A percentile compares a stretch with the other conserved stretches of the same genome.
phyloP scores from a whole-genome alignment of 2,797 vertebrate genomes.

The Leucoraja ocellata region DNA sequence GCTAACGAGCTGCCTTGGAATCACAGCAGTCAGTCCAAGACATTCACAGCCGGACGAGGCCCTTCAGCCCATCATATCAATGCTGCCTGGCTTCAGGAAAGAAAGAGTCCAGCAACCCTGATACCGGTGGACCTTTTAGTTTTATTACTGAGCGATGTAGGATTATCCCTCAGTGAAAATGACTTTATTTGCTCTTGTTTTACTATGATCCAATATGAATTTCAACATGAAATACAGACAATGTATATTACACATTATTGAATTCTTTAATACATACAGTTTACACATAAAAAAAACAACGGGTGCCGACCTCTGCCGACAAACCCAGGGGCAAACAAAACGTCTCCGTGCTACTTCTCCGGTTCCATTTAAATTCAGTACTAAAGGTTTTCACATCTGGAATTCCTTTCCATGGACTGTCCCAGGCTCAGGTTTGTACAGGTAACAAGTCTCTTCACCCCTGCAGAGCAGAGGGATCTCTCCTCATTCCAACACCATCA shows the following conservation, averaged over 20 bases:
- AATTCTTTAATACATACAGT: constrained; percentile 34
- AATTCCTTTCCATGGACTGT: not conserved
- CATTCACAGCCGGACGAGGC: too few relatives aligned
- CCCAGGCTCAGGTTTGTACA: not conserved
- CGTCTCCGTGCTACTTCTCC: not conserved
- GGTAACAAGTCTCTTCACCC: too few relatives aligned
- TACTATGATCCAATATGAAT: constrained; percentile 33
- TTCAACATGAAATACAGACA: constrained; percentile 35
- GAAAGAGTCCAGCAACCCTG: not conserved
- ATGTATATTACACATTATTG: constrained; percentile 27
- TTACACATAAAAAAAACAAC: constrained; percentile 26
- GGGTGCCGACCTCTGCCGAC: not conserved
- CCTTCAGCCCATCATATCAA: too few relatives aligned
- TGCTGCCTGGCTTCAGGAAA: not conserved
- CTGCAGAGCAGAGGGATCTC: too few relatives aligned
- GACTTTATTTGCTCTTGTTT: constrained; percentile 27
- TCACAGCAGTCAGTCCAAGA: too few relatives aligned
- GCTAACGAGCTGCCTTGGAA: too few relatives aligned
- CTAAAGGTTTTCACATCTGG: too few relatives aligned
- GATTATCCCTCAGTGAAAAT: not conserved
- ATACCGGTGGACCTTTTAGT: not conserved
- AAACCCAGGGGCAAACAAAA: not conserved
- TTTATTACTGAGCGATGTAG: constrained; percentile 19
- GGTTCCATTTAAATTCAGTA: not conserved
- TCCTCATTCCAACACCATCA: not conserved